Conservation (phyloP, 2,113 vertebrate genomes). For the Gymnarchus niloticus region DNA sequence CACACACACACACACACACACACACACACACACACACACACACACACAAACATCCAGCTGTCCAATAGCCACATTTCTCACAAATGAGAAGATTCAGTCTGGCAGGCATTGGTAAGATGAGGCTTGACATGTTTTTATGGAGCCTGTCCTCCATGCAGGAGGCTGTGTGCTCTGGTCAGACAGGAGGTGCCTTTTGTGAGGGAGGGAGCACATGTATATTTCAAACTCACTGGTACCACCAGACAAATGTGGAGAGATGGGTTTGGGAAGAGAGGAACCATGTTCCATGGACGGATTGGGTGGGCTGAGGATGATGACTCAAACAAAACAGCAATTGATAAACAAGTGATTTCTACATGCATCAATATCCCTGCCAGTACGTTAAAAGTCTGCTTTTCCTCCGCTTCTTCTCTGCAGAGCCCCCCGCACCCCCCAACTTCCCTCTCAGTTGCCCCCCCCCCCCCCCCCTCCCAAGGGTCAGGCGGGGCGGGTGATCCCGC, state of each 20-base stretch:
- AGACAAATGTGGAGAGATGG: not conserved
- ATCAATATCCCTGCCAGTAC: not conserved
- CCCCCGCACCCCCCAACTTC: not conserved
- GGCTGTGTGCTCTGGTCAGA: no score
- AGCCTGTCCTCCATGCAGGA: not conserved
- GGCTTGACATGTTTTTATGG: not conserved
- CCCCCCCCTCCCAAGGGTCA: constrained; percentile 53
- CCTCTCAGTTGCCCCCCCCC: constrained; percentile 31
- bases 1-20: not conserved
- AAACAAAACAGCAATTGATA: not conserved
- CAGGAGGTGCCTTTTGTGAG: no score
- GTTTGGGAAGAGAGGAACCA: not conserved
- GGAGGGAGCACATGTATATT: not conserved
- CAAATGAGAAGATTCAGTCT: not conserved
- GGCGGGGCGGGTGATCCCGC: constrained; percentile 56
- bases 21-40: not conserved
- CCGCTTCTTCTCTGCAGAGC: constrained; percentile 3
- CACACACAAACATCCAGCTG: not conserved
- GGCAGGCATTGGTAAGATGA: not conserved
- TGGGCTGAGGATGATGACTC: not conserved
- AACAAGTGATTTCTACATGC: not conserved
- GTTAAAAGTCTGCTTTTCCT: not conserved
- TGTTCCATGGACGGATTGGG: not conserved
- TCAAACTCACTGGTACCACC: not conserved
- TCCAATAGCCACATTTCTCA: not conserved